A percentile compares a stretch with the other conserved stretches of the same genome.
These are phyloP conservation scores for Cromileptes altivelis DNA, from an alignment of 2,113 vertebrate genomes.

Conservation along the genomic window DNA sequence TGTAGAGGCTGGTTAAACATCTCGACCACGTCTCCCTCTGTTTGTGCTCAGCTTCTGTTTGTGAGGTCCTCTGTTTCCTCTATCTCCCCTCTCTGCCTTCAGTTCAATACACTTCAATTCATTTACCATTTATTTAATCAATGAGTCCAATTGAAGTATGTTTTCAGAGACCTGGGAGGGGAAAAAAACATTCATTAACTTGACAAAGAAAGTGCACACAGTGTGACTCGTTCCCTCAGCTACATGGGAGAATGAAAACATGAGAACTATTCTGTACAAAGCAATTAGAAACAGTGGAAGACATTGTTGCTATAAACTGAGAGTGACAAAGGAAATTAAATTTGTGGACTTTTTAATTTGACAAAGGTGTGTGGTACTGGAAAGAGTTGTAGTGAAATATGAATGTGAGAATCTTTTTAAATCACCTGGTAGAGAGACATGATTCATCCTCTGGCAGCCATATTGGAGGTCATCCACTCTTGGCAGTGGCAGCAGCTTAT, in stretches of 20 bases:
- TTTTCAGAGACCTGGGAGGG: background rate
- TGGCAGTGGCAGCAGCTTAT: background rate
- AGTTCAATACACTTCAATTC: background rate
- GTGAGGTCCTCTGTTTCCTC: constrained; percentile 3
- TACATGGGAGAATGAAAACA: constrained; percentile 20
- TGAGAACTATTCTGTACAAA: constrained; percentile 9
- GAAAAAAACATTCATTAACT: constrained; percentile 26
- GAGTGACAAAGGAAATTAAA: background rate
- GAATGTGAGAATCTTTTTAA: background rate
- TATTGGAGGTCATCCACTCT: constrained; percentile 1
- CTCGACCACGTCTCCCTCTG: constrained; percentile 11
- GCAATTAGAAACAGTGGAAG: constrained; percentile 21
- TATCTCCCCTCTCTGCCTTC: background rate
- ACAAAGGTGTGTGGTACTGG: background rate
- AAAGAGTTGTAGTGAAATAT: background rate
- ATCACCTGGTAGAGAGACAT: background rate
- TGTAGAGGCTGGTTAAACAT: constrained; percentile 43
- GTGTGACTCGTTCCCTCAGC: background rate
- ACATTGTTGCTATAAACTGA: background rate
- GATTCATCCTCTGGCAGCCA: constrained; percentile 16
- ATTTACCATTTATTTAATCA: constrained; percentile 47
- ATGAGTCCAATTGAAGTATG: constrained; percentile 35
- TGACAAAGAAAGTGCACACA: constrained; percentile 2
- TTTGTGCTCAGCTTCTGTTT: constrained; percentile 22
- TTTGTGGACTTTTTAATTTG: background rate